Base-by-base conservation (phyloP, 1,140 invertebrate genomes). In the Drosophila ananassae region DNA sequence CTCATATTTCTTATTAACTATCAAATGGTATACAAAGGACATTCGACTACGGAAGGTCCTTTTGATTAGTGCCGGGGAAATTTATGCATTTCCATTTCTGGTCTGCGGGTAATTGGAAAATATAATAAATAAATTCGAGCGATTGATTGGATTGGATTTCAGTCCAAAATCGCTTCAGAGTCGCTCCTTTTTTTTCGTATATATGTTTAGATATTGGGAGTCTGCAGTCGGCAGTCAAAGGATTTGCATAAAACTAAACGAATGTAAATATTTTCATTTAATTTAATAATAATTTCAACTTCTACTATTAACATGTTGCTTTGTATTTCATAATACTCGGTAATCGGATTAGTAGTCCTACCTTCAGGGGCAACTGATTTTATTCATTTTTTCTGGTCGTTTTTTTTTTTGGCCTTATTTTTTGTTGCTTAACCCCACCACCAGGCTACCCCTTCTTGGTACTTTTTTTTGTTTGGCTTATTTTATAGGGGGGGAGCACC, bases 1-100 rank as follows among this genome's bases (percentile, higher is more conserved):
- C 44, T 55, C 59, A 71, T 69, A 63, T 71, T 79, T 74, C 64
- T 66, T 76, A 62, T 66, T 75, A 79, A 75, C 71, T 74, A 79
- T 73, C 74, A 76, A 73, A 56, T 48, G 61, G 44, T 21, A 41
- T 34, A 54, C 55, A 72, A 73, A 64, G n/a, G n/a, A 53, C 2
- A 37, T 37, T 44, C 41, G n/a, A 44, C 13, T 44, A 21, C 4
- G 30, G 9, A 58, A 17, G 21, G 28, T 17, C 58, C 62, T 81
- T 81, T 81, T 68, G 72, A 75, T 79, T 72, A 62, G 77, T 62
- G 39, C 57, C 39, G 34, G 46, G 41, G 32, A 74, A 77, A 53
- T 77, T 74, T 77, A 74, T 74, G 71, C 56, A 54, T 64, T 79
- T 75, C 44, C 54, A 55, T 79, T 59, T 52, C 44, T 52, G 50